A percentile compares a stretch with the other conserved stretches of the same genome.
Conservation (phyloP, 2,888 invertebrate species). For the Molorchus minor region DNA sequence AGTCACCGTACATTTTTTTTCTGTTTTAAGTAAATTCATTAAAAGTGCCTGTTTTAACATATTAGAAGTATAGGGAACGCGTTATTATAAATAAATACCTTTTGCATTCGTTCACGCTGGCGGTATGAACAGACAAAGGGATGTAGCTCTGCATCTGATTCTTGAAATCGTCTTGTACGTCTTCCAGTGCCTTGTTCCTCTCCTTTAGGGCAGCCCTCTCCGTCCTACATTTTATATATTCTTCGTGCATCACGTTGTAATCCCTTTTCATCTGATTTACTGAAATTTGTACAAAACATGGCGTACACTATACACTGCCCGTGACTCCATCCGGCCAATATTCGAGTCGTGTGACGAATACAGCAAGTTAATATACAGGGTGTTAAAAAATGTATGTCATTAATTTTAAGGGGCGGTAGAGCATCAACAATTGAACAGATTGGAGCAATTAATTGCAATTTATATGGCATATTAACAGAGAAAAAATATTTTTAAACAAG, state of each 20-base stretch:
- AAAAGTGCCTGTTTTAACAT: neutral
- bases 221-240: slow-evolving; percentile 68
- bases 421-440: no score
- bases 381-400: no score
- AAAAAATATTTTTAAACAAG: no score
- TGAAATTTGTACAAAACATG: slow-evolving; percentile 56
- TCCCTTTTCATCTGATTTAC: slow-evolving; percentile 73
- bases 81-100: slow-evolving; percentile 59
- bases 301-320: no score
- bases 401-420: no score
- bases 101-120: slow-evolving; percentile 78
- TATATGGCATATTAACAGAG: no score
- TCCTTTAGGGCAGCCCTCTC: slow-evolving; percentile 70
- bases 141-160: slow-evolving; percentile 67
- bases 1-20: no score
- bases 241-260: slow-evolving; percentile 71
- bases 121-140: slow-evolving; percentile 72
- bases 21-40: no score
- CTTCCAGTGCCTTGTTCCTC: slow-evolving; percentile 67
- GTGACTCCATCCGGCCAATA: no score
- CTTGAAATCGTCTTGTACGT: slow-evolving; percentile 66
- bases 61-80: neutral
- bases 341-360: no score
- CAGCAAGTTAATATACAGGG: no score
- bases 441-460: no score